Conservation (phyloP, 2,888 invertebrate genomes). For the Hybos culiciformis region DNA sequence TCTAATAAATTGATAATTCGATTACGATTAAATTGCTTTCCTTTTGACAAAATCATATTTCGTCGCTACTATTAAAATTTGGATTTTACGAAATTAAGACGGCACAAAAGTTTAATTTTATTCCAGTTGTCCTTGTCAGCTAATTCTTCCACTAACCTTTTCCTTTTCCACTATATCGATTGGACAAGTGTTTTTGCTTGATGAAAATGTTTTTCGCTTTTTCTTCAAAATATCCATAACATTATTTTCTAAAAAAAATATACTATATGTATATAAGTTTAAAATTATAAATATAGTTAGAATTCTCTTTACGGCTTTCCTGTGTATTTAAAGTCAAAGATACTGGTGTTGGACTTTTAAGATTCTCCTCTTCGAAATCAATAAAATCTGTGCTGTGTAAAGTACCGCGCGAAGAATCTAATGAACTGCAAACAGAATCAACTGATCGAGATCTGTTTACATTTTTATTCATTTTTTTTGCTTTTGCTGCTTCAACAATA, state of each 20-base stretch:
- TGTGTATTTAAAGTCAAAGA: too few relatives aligned
- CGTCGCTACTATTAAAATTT: background rate
- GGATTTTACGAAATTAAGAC: background rate
- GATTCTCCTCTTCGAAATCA: background rate
- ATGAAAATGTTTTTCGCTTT: constrained; percentile 72
- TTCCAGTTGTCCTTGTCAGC: too few relatives aligned
- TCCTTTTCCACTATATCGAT: background rate
- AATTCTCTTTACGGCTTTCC: too few relatives aligned
- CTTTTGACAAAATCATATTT: background rate
- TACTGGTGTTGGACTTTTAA: too few relatives aligned
- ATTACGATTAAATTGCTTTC: background rate
- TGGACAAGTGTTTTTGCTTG: constrained; percentile 55
- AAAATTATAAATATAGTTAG: background rate
- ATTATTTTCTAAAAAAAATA: constrained; percentile 23
- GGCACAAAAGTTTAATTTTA: background rate
- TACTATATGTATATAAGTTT: background rate
- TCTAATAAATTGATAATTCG: background rate
- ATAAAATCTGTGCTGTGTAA: background rate
- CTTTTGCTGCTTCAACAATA: constrained; percentile 73
- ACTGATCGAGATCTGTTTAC: constrained; percentile 70
- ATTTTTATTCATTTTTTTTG: constrained; percentile 63
- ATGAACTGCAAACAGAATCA: constrained; percentile 56
- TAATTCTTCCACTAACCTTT: too few relatives aligned
- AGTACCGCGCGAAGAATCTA: constrained; percentile 35
- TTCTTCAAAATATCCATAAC: constrained; percentile 63